phyloP scores from a whole-genome alignment of 2,888 invertebrate species.

The Ormyrus pomaceus region DNA sequence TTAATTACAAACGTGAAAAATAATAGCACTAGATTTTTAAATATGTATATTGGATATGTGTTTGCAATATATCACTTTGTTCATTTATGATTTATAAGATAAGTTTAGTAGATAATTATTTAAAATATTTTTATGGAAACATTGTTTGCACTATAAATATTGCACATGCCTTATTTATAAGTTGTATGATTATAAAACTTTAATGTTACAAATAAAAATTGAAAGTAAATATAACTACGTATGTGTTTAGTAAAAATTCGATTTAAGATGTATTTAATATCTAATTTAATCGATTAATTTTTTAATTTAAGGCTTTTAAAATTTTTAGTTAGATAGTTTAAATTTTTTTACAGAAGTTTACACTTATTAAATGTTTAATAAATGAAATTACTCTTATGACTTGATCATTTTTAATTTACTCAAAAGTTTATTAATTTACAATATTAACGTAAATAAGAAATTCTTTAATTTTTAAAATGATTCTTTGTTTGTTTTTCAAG shows the following conservation, averaged over 20 bases:
- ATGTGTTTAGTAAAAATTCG: no score
- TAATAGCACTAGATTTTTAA: constrained; percentile 27
- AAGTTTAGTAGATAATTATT: constrained; percentile 36
- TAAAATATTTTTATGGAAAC: constrained; percentile 47
- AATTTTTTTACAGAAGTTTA: background rate
- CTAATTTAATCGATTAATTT: no score
- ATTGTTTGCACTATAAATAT: constrained; percentile 57
- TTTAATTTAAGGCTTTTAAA: no score
- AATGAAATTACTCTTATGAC: background rate
- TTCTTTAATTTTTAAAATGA: no score
- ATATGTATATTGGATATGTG: constrained; percentile 18
- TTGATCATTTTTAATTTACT: background rate
- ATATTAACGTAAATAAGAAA: no score
- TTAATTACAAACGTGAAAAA: constrained; percentile 12
- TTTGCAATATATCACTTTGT: constrained; percentile 42
- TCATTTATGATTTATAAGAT: constrained; percentile 12
- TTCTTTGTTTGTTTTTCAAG: no score
- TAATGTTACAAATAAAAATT: constrained; percentile 50
- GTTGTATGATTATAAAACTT: constrained; percentile 46
- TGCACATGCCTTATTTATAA: constrained; percentile 52
- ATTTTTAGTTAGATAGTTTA: background rate
- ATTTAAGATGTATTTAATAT: no score
- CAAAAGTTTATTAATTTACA: background rate
- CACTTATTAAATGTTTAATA: background rate
- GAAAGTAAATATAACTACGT: constrained; percentile 24